A percentile compares a stretch with the other conserved stretches of the same genome.
Conservation (phyloP, 2,113 vertebrate genomes). For the Butorides virescens region DNA sequence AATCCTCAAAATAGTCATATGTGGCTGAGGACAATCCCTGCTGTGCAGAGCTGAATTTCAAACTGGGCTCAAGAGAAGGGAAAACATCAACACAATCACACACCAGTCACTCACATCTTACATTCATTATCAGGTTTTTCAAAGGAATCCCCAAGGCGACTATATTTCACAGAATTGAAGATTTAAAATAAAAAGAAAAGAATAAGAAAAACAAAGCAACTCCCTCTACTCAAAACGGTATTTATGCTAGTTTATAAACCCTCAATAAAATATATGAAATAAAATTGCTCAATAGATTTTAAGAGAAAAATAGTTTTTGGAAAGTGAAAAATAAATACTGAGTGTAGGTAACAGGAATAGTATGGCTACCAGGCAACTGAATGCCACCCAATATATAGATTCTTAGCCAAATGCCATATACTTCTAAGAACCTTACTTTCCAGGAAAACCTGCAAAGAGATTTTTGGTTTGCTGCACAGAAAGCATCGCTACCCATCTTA, state of each 20-base stretch:
- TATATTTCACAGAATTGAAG: conserved; percentile 59
- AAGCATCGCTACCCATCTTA: background rate
- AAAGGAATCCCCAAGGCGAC: conserved; percentile 64
- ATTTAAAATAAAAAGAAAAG: conserved; percentile 63
- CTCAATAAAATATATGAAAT: conserved; percentile 11
- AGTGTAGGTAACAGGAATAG: conserved; percentile 8
- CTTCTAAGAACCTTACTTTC: background rate
- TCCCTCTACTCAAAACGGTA: conserved; percentile 15
- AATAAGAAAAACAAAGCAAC: conserved; percentile 7
- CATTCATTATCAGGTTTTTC: conserved; percentile 73
- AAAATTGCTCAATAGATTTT: conserved; percentile 10
- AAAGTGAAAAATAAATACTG: background rate
- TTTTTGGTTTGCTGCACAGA: background rate
- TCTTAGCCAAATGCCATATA: background rate
- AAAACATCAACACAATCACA: conserved; percentile 57
- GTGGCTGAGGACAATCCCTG: conserved; percentile 40
- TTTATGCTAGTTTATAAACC: conserved; percentile 55
- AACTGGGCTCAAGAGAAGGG: conserved; percentile 44
- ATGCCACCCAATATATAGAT: background rate
- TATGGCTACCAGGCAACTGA: background rate
- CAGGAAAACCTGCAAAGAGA: background rate
- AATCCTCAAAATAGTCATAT: conserved; percentile 46
- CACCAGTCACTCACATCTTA: conserved; percentile 52
- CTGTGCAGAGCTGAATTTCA: conserved; percentile 58
- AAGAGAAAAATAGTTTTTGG: background rate